Evolutionary conservation across 1,140 invertebrate genomes (phyloP), one percentile per base, ranked within the genome.

Genomic region (Nylanderia fulva): DNA sequence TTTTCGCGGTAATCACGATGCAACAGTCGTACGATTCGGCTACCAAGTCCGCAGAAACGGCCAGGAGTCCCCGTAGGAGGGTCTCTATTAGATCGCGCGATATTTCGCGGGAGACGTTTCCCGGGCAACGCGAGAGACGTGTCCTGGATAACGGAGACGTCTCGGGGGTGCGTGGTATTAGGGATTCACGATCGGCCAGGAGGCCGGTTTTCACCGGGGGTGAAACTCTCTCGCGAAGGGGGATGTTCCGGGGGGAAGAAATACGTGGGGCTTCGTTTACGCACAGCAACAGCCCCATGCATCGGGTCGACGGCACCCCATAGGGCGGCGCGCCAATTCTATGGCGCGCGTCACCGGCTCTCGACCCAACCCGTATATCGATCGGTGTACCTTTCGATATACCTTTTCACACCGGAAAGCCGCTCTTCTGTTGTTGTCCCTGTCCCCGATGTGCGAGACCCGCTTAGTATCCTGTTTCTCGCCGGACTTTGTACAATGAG

Each of bases 21-120:
- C 93, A 92, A 92, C 91, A 92, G 91, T 93, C 91, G 74, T 91
- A 92, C 91, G 90, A 91, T 86, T 79, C 68, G 27, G 27, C 24
- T 91, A 93, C 56, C 93, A 93, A 93, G 93, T 77, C n/a, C 77
- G 33, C 91, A 94, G 91, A 83, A 93, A 82, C 33, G 8, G 52
- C 36, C 9, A 92, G 87, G 91, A 93, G 93, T 74, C 80, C 29
- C 11, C n/a, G n/a, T n/a, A n/a, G n/a, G n/a, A n/a, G n/a, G n/a
- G n/a, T n/a, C n/a, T n/a, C n/a, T n/a, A n/a, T n/a, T n/a, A n/a
- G n/a, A n/a, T n/a, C n/a, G n/a, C n/a, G n/a, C n/a, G n/a, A n/a
- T n/a, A n/a, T n/a, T 74, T 86, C 42, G 76, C 85, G 82, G n/a
- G n/a, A 61, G 24, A 90, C 84, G 85, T 88, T 82, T 64, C 64